These are phyloP conservation scores for Equus quagga DNA, from an alignment of 2,113 vertebrate species.

Conservation along the genomic window DNA sequence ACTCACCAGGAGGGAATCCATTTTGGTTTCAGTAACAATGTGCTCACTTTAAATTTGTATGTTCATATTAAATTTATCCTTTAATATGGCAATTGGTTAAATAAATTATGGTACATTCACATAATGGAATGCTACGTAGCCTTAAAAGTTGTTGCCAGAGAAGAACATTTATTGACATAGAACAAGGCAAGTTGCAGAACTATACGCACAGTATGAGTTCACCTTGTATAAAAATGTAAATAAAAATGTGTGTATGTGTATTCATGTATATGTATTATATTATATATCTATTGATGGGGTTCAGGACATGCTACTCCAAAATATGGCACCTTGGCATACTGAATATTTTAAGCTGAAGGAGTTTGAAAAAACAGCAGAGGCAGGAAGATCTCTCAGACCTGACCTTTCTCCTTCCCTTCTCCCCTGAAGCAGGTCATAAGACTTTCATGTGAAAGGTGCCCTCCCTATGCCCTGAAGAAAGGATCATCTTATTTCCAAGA, in stretches of 20 bases:
- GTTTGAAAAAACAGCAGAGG: not conserved
- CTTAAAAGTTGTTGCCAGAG: not conserved
- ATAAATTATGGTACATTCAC: not conserved
- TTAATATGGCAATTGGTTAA: not conserved
- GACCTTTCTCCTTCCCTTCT: too few relatives aligned
- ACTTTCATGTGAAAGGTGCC: not conserved
- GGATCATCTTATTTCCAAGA: not conserved
- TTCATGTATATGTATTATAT: not conserved
- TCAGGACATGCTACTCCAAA: not conserved
- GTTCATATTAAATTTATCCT: not conserved
- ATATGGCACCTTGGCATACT: not conserved
- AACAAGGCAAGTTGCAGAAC: not conserved
- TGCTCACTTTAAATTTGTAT: slow-evolving; percentile 14
- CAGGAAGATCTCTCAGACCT: not conserved
- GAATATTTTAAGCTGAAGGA: not conserved
- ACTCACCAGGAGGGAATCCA: too few relatives aligned
- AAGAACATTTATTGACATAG: not conserved
- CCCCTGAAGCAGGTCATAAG: not conserved
- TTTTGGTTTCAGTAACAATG: too few relatives aligned
- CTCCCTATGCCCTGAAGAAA: not conserved
- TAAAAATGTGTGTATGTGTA: not conserved
- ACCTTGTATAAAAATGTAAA: not conserved
- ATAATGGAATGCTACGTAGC: not conserved
- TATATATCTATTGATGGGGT: not conserved
- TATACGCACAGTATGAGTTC: not conserved